Conservation (phyloP, 2,888 invertebrate genomes). For the Cataglyphis cursor region DNA sequence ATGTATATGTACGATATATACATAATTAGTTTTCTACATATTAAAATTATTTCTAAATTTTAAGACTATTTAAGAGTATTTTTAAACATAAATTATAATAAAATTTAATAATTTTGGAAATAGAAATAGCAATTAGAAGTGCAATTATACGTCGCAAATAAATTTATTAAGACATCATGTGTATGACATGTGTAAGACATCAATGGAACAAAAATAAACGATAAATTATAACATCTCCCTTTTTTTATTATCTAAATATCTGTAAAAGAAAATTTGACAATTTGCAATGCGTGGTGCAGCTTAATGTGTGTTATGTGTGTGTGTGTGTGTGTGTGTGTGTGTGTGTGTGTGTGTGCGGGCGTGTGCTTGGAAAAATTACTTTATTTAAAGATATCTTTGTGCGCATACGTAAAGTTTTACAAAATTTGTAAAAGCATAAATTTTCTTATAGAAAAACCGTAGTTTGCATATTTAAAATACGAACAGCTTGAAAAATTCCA, state of each 20-base stretch:
- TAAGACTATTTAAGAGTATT: neutral
- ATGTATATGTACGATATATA: neutral
- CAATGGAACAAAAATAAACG: too few species aligned
- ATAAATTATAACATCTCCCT: too few species aligned
- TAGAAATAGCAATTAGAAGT: too few species aligned
- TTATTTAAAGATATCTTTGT: neutral
- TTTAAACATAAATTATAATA: neutral
- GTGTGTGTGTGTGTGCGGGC: too few species aligned
- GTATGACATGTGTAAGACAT: too few species aligned
- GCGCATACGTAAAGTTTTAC: neutral
- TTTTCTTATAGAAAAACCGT: neutral
- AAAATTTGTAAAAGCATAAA: neutral
- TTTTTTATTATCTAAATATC: neutral
- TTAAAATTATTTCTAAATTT: constrained; percentile 6
- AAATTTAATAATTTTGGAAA: too few species aligned
- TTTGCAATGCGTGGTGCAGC: neutral
- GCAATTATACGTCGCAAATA: too few species aligned
- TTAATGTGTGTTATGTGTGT: neutral
- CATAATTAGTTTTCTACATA: neutral
- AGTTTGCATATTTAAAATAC: neutral
- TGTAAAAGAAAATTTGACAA: neutral
- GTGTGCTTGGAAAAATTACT: neutral
- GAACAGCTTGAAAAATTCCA: neutral
- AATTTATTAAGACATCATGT: too few species aligned
- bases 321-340: too few species aligned